Conservation (phyloP, 1,140 invertebrate species). For the Psilanteris sp. region DNA sequence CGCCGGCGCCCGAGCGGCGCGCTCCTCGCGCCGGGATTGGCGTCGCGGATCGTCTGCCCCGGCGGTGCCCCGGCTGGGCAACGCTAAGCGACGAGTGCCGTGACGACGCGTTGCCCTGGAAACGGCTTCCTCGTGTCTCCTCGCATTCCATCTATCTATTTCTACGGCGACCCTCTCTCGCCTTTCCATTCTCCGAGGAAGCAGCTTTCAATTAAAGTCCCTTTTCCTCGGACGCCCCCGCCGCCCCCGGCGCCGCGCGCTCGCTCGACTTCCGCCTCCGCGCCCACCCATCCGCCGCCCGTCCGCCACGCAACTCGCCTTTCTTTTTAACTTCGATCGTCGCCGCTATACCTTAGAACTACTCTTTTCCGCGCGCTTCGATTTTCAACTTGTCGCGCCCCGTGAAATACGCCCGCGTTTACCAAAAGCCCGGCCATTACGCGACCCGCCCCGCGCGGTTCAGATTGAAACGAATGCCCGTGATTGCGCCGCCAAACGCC, state of each 20-base stretch:
- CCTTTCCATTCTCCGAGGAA: conserved; percentile 55
- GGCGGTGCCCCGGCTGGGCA: conserved; percentile 62
- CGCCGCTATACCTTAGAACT: conserved; percentile 15
- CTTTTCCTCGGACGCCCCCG: conserved; percentile 50
- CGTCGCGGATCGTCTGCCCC: conserved; percentile 35
- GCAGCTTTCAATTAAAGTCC: conserved; percentile 61
- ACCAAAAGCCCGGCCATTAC: conserved; percentile 33
- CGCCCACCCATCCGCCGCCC: conserved; percentile 33
- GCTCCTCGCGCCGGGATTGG: conserved; percentile 43
- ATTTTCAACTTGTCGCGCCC: conserved; percentile 36
- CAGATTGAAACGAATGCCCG: too few species aligned
- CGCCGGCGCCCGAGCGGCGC: conserved; percentile 69
- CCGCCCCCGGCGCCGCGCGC: conserved; percentile 4
- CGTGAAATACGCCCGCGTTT: conserved; percentile 36
- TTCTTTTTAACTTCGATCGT: conserved; percentile 57
- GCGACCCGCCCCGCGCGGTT: too few species aligned
- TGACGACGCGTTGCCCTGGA: conserved; percentile 76
- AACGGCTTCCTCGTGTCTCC: conserved; percentile 67
- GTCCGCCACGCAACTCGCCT: conserved; percentile 16
- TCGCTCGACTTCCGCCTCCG: conserved; percentile 38
- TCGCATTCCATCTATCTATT: conserved; percentile 61
- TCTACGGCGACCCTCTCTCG: conserved; percentile 44
- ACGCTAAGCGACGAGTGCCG: conserved; percentile 67
- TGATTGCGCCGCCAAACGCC: too few species aligned
- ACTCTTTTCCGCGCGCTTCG: conserved; percentile 40